Conservation (phyloP, 2,888 invertebrate genomes). For the Eupithecia vulgata region DNA sequence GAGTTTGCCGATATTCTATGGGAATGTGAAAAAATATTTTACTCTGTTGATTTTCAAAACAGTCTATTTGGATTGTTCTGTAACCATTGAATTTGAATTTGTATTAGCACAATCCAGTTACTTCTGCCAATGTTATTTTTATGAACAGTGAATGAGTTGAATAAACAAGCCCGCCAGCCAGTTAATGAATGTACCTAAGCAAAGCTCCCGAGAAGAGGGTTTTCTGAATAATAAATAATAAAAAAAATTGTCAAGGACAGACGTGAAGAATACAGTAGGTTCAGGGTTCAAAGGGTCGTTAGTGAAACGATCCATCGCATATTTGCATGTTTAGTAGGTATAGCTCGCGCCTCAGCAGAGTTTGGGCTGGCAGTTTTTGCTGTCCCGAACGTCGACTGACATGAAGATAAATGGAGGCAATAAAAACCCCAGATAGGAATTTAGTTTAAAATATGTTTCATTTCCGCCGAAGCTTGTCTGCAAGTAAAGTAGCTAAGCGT, state of each 20-base stretch:
- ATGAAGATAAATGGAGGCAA: conserved; percentile 35
- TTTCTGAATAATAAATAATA: not conserved
- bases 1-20: conserved; percentile 40
- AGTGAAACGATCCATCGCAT: conserved; percentile 25
- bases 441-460: conserved; percentile 25
- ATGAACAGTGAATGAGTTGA: not conserved
- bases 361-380: conserved; percentile 31
- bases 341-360: conserved; percentile 25
- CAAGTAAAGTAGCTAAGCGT: conserved; percentile 19
- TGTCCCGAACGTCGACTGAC: conserved; percentile 26
- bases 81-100: conserved; percentile 15
- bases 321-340: conserved; percentile 36
- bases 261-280: not conserved
- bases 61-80: conserved; percentile 16
- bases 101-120: not conserved
- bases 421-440: conserved; percentile 24
- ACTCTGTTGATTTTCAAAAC: conserved; percentile 50
- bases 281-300: conserved; percentile 11
- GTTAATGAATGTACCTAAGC: not conserved
- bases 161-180: conserved; percentile 2
- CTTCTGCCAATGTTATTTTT: conserved; percentile 7
- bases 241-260: conserved; percentile 1
- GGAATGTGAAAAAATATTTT: conserved; percentile 40
- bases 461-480: conserved; percentile 22
- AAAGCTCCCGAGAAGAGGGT: not conserved